These are phyloP conservation scores for Cercocebus atys DNA, from an alignment of 2,113 vertebrate species.

Conservation along the genomic window DNA sequence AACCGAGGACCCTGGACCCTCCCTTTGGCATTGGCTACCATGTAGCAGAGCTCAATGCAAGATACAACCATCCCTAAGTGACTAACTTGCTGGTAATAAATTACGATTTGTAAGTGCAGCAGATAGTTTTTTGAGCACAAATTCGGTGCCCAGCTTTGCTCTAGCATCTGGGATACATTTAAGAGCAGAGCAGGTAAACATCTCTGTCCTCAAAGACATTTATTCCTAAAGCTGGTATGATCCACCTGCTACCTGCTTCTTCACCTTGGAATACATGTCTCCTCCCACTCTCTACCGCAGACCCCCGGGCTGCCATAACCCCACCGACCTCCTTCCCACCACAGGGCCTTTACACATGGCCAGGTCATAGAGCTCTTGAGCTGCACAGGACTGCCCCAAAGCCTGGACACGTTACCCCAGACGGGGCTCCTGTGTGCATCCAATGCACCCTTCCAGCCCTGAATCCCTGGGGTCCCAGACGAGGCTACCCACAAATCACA, in stretches of 20 bases:
- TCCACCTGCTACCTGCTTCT: neutral
- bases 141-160: neutral
- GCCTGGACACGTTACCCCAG: neutral
- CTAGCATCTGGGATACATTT: neutral
- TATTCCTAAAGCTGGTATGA: neutral
- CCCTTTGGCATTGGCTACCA: neutral
- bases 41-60: neutral
- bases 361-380: neutral
- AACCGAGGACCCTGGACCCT: neutral
- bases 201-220: neutral
- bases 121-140: neutral
- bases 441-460: neutral
- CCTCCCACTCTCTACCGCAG: neutral
- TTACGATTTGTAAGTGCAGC: neutral
- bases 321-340: fast-evolving
- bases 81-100: neutral
- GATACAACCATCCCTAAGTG: neutral
- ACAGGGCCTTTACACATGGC: neutral
- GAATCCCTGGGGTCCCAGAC: neutral
- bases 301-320: neutral
- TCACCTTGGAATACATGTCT: neutral
- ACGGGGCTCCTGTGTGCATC: neutral
- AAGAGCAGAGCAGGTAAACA: neutral
- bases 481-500: neutral
- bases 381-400: neutral